These are phyloP conservation scores for Struthidea cinerea DNA, from an alignment of 2,113 vertebrate species.

Conservation along the genomic window DNA sequence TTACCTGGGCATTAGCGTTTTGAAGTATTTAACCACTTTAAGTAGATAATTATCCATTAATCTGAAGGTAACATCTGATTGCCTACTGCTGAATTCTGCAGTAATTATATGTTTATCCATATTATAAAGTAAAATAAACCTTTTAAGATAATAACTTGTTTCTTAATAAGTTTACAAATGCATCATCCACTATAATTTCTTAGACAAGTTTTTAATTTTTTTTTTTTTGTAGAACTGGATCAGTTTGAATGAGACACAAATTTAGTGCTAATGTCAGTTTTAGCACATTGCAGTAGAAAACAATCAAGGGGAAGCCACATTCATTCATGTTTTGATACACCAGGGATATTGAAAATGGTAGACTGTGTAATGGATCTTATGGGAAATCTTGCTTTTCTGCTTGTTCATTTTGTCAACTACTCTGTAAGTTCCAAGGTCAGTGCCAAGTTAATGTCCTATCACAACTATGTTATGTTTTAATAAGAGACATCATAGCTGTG, in stretches of 20 bases:
- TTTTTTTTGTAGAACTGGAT: neutral
- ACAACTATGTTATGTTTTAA: neutral
- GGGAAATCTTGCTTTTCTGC: neutral
- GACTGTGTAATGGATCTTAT: neutral
- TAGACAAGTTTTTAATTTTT: neutral
- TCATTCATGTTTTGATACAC: neutral
- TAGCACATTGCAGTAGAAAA: neutral
- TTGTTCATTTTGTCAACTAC: neutral
- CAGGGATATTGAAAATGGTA: neutral
- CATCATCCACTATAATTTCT: neutral
- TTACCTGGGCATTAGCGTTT: conserved; percentile 35
- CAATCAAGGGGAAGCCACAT: neutral
- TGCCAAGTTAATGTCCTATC: neutral
- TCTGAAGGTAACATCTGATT: conserved; percentile 44
- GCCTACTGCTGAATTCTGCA: neutral
- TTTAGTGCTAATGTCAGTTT: neutral
- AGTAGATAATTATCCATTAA: conserved; percentile 52
- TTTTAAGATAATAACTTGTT: conserved; percentile 31
- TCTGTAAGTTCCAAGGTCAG: neutral
- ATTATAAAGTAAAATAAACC: conserved; percentile 48
- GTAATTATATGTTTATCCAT: conserved; percentile 38
- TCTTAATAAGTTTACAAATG: conserved; percentile 11
- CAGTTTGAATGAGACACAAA: neutral
- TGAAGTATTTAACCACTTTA: conserved; percentile 36
- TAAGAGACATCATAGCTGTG: neutral